A percentile compares a stretch with the other conserved stretches of the same genome.
Conservation (phyloP, 2,797 vertebrate genomes). For the Tinamus major region DNA sequence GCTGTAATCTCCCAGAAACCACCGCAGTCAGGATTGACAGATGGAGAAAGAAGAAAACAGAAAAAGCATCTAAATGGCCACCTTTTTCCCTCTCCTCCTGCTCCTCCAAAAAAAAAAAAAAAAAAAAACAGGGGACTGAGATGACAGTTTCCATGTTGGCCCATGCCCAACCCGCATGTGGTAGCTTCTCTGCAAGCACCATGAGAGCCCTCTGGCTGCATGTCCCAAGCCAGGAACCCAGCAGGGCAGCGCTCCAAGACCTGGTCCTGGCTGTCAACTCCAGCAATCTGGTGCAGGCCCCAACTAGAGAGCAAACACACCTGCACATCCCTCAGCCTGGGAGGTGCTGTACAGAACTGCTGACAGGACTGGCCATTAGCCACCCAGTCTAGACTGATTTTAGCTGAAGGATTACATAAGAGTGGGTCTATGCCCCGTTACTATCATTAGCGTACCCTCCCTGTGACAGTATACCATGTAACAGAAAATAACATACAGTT, state of each 20-base stretch:
- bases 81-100: background rate
- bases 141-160: accelerated
- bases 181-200: background rate
- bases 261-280: accelerated
- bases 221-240: background rate
- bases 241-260: background rate
- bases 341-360: background rate
- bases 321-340: accelerated
- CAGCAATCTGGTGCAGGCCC: accelerated
- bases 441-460: background rate
- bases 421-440: background rate
- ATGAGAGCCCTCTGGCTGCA: accelerated
- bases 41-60: background rate
- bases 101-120: too few relatives aligned
- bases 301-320: accelerated
- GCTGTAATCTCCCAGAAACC: background rate
- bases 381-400: background rate
- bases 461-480: background rate
- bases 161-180: accelerated
- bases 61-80: background rate
- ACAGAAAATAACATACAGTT: background rate
- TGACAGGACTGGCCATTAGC: background rate
- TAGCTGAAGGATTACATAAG: background rate
- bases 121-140: accelerated
- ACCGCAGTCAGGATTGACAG: accelerated